Percentiles rank a stretch among this genome's conserved stretches.
Conservation (phyloP, 1,140 invertebrate genomes). For the Macrocentrus cingulum region DNA sequence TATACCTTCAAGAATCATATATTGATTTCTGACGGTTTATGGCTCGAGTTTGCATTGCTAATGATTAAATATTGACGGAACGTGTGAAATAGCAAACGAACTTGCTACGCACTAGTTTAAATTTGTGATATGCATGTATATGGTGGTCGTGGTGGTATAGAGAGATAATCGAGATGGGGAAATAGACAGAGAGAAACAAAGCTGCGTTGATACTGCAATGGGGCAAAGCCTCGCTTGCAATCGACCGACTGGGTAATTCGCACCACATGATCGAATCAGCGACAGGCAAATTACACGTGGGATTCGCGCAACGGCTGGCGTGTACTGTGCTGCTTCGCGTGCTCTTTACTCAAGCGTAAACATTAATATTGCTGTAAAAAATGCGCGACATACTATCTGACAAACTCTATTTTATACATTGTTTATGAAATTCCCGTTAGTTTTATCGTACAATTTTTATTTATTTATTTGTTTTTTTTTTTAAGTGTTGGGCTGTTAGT, state of each 20-base stretch:
- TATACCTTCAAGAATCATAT: too few relatives aligned
- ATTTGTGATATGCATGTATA: too few relatives aligned
- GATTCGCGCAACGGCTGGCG: neutral
- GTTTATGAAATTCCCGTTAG: too few relatives aligned
- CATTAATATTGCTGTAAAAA: too few relatives aligned
- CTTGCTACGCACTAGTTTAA: too few relatives aligned
- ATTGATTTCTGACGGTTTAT: too few relatives aligned
- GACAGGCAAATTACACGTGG: slow-evolving; percentile 20
- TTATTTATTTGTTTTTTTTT: too few relatives aligned
- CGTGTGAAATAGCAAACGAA: slow-evolving; percentile 5
- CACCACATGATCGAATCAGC: slow-evolving; percentile 22
- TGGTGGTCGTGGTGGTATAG: neutral
- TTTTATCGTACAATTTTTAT: too few relatives aligned
- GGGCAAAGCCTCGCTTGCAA: neutral
- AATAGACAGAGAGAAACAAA: neutral
- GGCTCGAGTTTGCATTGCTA: neutral
- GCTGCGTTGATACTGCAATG: neutral
- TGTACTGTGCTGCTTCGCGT: slow-evolving; percentile 4
- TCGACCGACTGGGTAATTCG: slow-evolving; percentile 15
- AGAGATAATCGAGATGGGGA: neutral
- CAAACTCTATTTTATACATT: too few relatives aligned
- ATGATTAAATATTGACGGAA: slow-evolving; percentile 15
- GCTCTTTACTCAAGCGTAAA: neutral
- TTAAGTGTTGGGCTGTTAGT: too few relatives aligned
- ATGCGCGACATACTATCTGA: too few relatives aligned